Conservation (phyloP, 2,888 invertebrate species). For the Apocheima hispidaria region DNA sequence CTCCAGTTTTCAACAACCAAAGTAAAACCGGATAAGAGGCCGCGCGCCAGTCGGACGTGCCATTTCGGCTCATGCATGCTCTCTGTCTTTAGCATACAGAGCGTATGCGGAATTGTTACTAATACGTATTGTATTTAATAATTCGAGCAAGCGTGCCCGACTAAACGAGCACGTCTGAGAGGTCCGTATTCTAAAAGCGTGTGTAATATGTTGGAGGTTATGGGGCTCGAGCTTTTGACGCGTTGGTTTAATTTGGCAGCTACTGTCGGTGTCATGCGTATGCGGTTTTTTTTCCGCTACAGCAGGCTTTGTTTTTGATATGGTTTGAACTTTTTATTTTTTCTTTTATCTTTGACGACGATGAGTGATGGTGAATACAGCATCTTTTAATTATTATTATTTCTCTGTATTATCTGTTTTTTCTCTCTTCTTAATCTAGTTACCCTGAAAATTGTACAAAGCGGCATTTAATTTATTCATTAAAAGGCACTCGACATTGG, state of each 20-base stretch:
- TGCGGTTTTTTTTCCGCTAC: background rate
- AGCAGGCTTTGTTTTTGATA: too few species aligned
- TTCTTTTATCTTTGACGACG: too few species aligned
- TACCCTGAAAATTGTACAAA: too few species aligned
- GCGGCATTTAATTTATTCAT: too few species aligned
- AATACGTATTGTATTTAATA: conserved; percentile 34
- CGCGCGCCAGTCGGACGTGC: conserved; percentile 32
- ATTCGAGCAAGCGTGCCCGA: conserved; percentile 26
- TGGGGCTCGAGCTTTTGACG: conserved; percentile 10
- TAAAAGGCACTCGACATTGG: too few species aligned
- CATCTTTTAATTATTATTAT: too few species aligned
- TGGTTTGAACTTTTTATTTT: too few species aligned
- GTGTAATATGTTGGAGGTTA: conserved; percentile 13
- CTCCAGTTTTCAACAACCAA: too few species aligned
- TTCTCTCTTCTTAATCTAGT: too few species aligned
- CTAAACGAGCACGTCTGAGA: conserved; percentile 23
- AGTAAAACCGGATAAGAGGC: conserved; percentile 38
- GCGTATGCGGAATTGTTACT: conserved; percentile 30
- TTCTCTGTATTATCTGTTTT: too few species aligned
- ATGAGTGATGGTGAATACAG: background rate
- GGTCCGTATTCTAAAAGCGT: conserved; percentile 16
- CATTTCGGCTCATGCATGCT: conserved; percentile 32
- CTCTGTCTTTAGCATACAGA: conserved; percentile 34
- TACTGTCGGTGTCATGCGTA: background rate
- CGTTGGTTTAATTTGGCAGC: conserved; percentile 9